Base-by-base conservation (phyloP, 2,113 vertebrate species). In the Hippocampus comes region DNA sequence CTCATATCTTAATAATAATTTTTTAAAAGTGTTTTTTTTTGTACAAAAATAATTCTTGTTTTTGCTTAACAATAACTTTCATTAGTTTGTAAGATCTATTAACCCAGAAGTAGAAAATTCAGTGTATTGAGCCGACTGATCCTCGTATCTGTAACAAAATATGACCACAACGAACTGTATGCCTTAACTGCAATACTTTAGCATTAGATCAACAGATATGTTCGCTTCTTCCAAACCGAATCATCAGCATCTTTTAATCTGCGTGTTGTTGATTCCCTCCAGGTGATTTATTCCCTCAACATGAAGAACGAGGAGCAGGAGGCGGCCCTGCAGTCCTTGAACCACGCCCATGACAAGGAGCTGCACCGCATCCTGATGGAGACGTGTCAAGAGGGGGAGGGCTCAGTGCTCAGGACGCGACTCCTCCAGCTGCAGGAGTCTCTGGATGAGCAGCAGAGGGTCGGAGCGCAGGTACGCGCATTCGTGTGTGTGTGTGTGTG, bases 251-350 rank as follows among this genome's bases (percentile, higher is more conserved):
- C 53, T 6, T 63, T n/a, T 43, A 17, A 20, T n/a, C 14, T 61
- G 23, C 59, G 59, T 81, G 34, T 74, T 8, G 11, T 18, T 56
- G 63, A 46, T 21, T 0, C 38, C 63, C 41, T 67, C 2, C 80
- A 99, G 97, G 97, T 99, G 78, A 97, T 99, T 75, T 97, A 98
- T 77, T 93, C 95, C 51, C 89, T 99, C 79, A 99, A 99, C 86
- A 94, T 93, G 57, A 98, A 94, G 84, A 95, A 96, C 81, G 97
- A 99, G 74, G 97, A 99, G 81, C 92, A 95, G 0, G 95, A 98
- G 83, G 91, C 92, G 48, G 93, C 86, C 68, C 73, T 96, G 77
- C 93, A 94, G 83, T 89, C 94, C 27, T 79, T 96, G 76, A 93
- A 85, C 70, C 93, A 96, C 25, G 90, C 92, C 23, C 95, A 97